Base-by-base conservation (phyloP, 2,888 invertebrate genomes). In the Lottia scabra region DNA sequence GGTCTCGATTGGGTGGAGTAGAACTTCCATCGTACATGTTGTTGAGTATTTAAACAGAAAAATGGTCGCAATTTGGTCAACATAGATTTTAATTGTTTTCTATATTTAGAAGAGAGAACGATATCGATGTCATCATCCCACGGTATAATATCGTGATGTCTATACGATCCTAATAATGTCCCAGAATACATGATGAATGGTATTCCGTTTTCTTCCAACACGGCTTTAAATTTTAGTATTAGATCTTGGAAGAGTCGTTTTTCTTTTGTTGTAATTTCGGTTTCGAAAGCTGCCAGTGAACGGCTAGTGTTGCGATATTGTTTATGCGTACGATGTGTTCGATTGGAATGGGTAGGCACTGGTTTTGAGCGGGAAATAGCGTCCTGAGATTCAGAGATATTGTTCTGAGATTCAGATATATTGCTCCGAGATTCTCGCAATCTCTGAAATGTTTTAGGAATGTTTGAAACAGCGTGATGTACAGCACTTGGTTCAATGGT, bases 111-210 rank as follows among this genome's bases (percentile, higher is more conserved):
- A 13, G 72, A 70, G 27, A 80, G 67, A 19, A 78, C 65, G 15
- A 80, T 63, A 44, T 80, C 80, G 16, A 76, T 66, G 56, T 80
- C 80, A 67, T 80, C 80, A 68, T 80, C 80, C 80, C 80, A 80
- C 1, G 80, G 78, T 15, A 81, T 72, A 19, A 81, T 70, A 19
- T 71, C 77, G 70, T 81, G 80, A 26, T 81, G 81, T 3, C 80
- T 71, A 70, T 70, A 79, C 12, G 79, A 75, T 5, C 80, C 80
- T 13, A 80, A 70, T 16, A 80, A 73, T n/a, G 75, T 75, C 19
- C 79, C 79, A 8, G 75, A 68, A 68, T 77, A 79, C 66, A 81
- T 63, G 68, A 81, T 77, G 70, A 77, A 80, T 2, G 70, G 46
- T 13, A 78, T n/a, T 19, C 56, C 30, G n/a, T 71, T 44, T 26